Percentiles rank a stretch among this genome's conserved stretches.
Evolutionary conservation across 1,140 invertebrate genomes (phyloP).

Genomic region (Caerostris extrusa): DNA sequence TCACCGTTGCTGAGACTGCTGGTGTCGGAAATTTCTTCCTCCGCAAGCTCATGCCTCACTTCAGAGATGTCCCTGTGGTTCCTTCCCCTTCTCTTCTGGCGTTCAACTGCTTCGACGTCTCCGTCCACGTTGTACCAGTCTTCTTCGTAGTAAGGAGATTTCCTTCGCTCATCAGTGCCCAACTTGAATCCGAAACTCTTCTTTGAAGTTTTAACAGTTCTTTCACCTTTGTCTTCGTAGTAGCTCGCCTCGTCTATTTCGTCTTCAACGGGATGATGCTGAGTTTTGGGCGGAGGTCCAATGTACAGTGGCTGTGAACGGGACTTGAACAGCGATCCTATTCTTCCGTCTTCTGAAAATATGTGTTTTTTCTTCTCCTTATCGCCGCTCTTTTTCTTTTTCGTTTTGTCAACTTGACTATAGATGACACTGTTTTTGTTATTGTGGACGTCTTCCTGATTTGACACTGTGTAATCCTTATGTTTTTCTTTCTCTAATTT

Average conservation of each 20-base stretch:
- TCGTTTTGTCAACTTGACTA: conserved; percentile 74
- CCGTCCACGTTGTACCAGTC: conserved; percentile 76
- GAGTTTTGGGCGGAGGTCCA: conserved; percentile 68
- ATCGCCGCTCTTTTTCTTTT: conserved; percentile 68
- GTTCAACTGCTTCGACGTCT: conserved; percentile 60
- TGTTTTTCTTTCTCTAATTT: conserved; percentile 55
- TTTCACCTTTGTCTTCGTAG: conserved; percentile 61
- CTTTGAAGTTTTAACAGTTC: conserved; percentile 64
- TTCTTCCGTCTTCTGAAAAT: conserved; percentile 45
- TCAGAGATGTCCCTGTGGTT: conserved; percentile 70
- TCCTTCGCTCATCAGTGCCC: not conserved
- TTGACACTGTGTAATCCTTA: not conserved
- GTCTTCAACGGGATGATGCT: not conserved
- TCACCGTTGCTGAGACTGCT: conserved; percentile 72
- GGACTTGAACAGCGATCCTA: conserved; percentile 60
- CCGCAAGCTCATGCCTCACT: conserved; percentile 57
- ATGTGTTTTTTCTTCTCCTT: conserved; percentile 71
- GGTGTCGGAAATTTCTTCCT: conserved; percentile 61
- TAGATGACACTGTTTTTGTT: conserved; percentile 65
- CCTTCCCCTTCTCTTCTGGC: conserved; percentile 55
- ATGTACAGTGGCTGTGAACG: conserved; percentile 70
- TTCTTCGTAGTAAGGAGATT: conserved; percentile 54
- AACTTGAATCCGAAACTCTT: conserved; percentile 71
- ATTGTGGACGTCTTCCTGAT: conserved; percentile 33
- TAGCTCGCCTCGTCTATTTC: conserved; percentile 43